These are phyloP conservation scores for Martes martes DNA, from an alignment of 2,113 vertebrate species.

Conservation along the genomic window DNA sequence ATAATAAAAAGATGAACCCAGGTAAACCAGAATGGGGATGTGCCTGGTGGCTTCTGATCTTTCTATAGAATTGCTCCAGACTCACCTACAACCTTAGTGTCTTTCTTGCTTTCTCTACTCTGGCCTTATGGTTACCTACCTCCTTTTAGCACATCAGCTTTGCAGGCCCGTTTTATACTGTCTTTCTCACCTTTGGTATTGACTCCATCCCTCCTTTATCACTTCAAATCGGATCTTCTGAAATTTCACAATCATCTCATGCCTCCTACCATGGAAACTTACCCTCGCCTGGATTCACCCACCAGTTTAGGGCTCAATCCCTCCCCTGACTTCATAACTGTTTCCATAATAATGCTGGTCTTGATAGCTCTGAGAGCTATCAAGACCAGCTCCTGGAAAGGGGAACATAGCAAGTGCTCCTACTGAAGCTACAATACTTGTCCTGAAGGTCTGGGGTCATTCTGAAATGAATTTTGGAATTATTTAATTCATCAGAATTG, in stretches of 20 bases:
- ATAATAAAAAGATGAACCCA: not conserved
- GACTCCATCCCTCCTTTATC: not conserved
- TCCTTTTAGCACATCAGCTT: not conserved
- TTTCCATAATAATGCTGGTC: not conserved
- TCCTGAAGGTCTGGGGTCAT: not conserved
- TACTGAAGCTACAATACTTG: not conserved
- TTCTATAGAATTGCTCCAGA: not conserved
- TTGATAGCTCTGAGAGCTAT: too few relatives aligned
- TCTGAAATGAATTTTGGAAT: not conserved
- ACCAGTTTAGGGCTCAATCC: not conserved
- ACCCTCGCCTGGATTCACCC: not conserved
- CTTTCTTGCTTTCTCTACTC: not conserved
- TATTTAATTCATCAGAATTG: not conserved
- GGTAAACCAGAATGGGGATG: not conserved
- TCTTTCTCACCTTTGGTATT: not conserved
- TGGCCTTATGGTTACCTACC: not conserved
- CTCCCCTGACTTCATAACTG: not conserved
- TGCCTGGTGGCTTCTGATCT: fast-evolving
- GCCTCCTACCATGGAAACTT: not conserved
- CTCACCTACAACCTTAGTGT: not conserved
- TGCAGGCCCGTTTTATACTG: not conserved
- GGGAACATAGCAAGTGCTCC: not conserved
- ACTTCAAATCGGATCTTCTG: not conserved
- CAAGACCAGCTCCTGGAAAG: not conserved
- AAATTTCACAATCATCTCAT: not conserved